Evolutionary conservation across 2,113 vertebrate species (phyloP).

Genomic region (Athene noctua): DNA sequence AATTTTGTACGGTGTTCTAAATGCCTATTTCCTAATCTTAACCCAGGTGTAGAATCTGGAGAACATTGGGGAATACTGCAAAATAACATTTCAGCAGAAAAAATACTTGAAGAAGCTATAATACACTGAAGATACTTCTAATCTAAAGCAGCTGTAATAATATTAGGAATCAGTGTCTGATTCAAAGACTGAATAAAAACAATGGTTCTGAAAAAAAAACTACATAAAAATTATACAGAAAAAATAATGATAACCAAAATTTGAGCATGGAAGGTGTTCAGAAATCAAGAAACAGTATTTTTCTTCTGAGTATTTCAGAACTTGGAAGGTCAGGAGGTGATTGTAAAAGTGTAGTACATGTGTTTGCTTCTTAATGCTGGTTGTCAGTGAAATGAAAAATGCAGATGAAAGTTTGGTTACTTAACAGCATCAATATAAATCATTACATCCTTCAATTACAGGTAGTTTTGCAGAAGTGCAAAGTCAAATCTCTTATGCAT

Average conservation of each 20-base stretch:
- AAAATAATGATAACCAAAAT: background rate
- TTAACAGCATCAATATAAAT: background rate
- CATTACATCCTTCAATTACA: constrained; percentile 60
- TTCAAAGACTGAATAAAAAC: background rate
- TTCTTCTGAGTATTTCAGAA: background rate
- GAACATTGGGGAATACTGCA: background rate
- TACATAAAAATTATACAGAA: background rate
- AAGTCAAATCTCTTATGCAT: constrained; percentile 95
- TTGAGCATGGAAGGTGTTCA: background rate
- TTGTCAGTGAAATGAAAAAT: background rate
- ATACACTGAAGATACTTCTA: background rate
- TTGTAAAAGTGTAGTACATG: background rate
- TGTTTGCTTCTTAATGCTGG: background rate
- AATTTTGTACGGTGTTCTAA: background rate
- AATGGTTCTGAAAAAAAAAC: background rate
- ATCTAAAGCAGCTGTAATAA: background rate
- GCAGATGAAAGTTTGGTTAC: background rate
- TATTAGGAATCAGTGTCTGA: background rate
- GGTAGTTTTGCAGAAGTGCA: constrained; percentile 93
- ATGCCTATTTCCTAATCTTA: background rate
- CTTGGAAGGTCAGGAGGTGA: background rate
- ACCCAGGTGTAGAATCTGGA: background rate
- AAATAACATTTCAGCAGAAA: background rate
- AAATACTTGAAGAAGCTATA: background rate
- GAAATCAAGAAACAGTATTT: background rate